These are phyloP conservation scores for Aelia acuminata DNA, from an alignment of 2,888 invertebrate genomes.

Conservation along the genomic window DNA sequence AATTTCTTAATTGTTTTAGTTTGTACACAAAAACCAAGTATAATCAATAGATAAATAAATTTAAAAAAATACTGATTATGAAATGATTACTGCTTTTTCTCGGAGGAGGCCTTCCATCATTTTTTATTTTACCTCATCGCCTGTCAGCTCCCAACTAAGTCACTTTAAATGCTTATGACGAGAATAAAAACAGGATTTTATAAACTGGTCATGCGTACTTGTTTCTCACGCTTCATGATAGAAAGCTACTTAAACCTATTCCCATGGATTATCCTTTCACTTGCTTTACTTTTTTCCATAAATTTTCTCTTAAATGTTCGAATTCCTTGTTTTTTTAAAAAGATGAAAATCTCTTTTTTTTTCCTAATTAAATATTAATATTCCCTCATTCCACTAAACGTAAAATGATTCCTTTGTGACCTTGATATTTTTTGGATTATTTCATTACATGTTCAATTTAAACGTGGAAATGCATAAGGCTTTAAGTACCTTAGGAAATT, in stretches of 20 bases:
- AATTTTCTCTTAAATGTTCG: not conserved
- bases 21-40: not conserved
- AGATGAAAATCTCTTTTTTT: not conserved
- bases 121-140: not conserved
- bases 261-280: not conserved
- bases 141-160: not conserved
- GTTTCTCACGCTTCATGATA: slow-evolving; percentile 20
- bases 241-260: not conserved
- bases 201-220: slow-evolving; percentile 10
- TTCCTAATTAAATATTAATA: not conserved
- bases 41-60: too few species aligned
- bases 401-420: not conserved
- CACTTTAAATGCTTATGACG: not conserved
- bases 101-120: not conserved
- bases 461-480: too few species aligned
- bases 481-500: too few species aligned
- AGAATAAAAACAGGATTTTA: not conserved
- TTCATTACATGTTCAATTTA: too few species aligned
- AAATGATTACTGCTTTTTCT: not conserved
- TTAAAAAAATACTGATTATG: not conserved
- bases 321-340: not conserved
- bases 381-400: not conserved
- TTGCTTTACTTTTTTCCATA: slow-evolving; percentile 1
- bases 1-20: not conserved
- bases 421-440: too few species aligned